Conservation (phyloP, 2,797 vertebrate genomes). For the Lophotriccus pileatus region DNA sequence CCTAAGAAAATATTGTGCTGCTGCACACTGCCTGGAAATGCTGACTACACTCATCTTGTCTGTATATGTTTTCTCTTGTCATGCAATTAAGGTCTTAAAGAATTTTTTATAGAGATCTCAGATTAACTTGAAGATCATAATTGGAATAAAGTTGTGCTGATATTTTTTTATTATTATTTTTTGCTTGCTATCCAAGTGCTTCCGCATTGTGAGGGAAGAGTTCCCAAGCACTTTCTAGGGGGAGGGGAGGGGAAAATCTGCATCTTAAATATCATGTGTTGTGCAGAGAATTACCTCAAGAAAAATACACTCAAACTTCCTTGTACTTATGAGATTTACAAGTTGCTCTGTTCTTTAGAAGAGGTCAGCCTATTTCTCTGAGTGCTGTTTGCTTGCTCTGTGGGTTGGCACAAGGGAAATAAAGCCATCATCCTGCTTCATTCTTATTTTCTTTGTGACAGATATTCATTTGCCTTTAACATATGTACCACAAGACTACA, state of each 20-base stretch:
- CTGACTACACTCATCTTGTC: background rate
- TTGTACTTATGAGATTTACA: background rate
- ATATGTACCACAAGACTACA: background rate
- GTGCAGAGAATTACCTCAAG: background rate
- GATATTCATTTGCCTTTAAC: background rate
- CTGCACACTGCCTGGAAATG: background rate
- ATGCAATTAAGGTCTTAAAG: background rate
- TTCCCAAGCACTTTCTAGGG: background rate
- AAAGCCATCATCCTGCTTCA: background rate
- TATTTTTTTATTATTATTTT: background rate
- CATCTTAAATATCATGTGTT: background rate
- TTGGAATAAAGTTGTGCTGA: background rate
- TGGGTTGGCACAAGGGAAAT: background rate
- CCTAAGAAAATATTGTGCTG: background rate
- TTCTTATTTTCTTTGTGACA: background rate
- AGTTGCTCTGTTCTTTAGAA: background rate
- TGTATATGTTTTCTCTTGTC: background rate
- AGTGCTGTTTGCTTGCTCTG: background rate
- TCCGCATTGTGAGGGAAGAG: background rate
- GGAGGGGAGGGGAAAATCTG: no score
- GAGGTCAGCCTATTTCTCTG: background rate
- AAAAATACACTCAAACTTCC: background rate
- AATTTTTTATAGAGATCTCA: background rate
- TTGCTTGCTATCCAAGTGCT: background rate
- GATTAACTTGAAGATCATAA: background rate